These are phyloP conservation scores for Rhimphoctona megacephalus DNA, from an alignment of 2,888 invertebrate genomes.

Conservation along the genomic window DNA sequence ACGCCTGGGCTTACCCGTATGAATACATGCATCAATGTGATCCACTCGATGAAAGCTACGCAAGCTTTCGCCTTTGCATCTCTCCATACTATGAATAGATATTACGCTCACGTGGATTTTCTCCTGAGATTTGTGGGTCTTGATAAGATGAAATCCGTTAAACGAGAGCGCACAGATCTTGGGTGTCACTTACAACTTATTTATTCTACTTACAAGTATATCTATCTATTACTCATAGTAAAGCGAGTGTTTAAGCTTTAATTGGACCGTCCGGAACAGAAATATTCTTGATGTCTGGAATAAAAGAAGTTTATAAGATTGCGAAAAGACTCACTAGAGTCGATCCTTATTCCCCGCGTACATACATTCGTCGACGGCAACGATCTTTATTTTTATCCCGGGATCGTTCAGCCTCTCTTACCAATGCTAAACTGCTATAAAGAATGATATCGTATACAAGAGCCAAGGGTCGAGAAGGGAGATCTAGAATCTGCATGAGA, in stretches of 20 bases:
- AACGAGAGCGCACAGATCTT: slow-evolving; percentile 48
- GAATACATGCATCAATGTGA: slow-evolving; percentile 79
- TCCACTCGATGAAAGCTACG: slow-evolving; percentile 65
- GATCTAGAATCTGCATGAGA: not conserved
- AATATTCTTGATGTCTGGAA: not conserved
- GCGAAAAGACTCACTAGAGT: not conserved
- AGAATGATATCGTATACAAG: slow-evolving; percentile 27
- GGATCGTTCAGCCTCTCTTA: not conserved
- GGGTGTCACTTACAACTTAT: slow-evolving; percentile 24
- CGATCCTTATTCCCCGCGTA: not conserved
- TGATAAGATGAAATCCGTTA: slow-evolving; percentile 51
- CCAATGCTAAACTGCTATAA: slow-evolving; percentile 21
- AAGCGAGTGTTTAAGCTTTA: not conserved
- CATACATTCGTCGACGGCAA: not conserved
- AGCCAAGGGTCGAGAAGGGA: not conserved
- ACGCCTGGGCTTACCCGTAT: slow-evolving; percentile 73
- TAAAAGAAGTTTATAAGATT: not conserved
- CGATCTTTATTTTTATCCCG: not conserved
- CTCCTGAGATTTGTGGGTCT: slow-evolving; percentile 60
- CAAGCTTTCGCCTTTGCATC: slow-evolving; percentile 56
- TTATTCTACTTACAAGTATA: not conserved
- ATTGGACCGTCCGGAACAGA: not conserved
- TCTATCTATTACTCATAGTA: not conserved
- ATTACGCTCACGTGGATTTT: slow-evolving; percentile 71
- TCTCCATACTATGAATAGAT: slow-evolving; percentile 61